Evolutionary conservation across 2,797 vertebrate species (phyloP).

Genomic region (Meda fulgida): DNA sequence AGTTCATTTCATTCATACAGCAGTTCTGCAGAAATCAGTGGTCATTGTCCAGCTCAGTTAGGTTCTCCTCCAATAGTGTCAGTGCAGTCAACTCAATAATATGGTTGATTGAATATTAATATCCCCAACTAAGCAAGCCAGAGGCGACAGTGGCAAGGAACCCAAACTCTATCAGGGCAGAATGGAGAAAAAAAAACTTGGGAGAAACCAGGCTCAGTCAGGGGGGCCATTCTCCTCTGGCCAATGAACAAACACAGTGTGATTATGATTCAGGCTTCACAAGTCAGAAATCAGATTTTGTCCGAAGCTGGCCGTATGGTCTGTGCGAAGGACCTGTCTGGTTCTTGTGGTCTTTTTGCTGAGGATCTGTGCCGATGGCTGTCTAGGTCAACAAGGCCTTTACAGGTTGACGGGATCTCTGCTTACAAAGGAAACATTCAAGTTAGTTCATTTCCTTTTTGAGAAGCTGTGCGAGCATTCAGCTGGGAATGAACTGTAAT

Average conservation of each 20-base stretch:
- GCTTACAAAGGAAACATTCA: not conserved
- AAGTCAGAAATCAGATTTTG: not conserved
- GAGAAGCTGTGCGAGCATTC: not conserved
- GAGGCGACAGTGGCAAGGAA: not conserved
- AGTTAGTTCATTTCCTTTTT: not conserved
- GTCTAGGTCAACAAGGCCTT: not conserved
- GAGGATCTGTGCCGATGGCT: not conserved
- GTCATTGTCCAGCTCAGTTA: not conserved
- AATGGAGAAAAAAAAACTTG: not conserved
- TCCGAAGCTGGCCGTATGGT: not conserved
- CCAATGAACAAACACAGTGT: not conserved
- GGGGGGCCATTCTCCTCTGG: not conserved
- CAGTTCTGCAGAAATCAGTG: not conserved
- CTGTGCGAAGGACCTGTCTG: not conserved
- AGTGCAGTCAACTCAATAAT: not conserved
- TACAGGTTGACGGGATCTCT: not conserved
- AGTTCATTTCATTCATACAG: not conserved
- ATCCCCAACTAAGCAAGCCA: not conserved
- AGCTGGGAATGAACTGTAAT: not conserved
- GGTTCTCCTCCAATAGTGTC: not conserved
- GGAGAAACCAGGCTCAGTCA: not conserved
- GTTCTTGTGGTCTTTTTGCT: not conserved
- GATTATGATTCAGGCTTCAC: not conserved
- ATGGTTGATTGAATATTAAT: not conserved
- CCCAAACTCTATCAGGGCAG: not conserved